Evolutionary conservation across 2,888 invertebrate genomes (phyloP), one percentile per base, ranked within the genome.

Genomic region (Andricus quercusramuli): DNA sequence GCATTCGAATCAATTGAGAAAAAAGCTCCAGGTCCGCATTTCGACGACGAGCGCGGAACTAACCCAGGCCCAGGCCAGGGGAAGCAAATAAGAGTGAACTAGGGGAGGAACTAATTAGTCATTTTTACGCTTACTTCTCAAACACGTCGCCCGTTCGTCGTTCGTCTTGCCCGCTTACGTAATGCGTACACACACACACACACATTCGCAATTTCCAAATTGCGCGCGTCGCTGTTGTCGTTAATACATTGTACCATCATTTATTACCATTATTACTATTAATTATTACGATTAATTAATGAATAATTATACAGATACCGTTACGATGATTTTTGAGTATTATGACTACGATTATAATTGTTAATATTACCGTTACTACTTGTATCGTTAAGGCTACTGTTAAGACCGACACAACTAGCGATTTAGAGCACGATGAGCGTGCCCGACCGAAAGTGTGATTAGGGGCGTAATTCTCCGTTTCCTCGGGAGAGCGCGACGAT

Each of bases 361-460:
- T 87, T 85, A 82, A 85, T 79, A 89, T 88, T 88, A 89, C 84
- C 88, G 88, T 88, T 85, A 88, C 85, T 88, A 88, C 87, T 88
- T 86, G 83, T 88, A 86, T 89, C 87, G 87, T 87, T 88, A 88
- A 89, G 88, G 89, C 86, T 89, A 90, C 82, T 86, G 85, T 87
- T 88, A 89, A 88, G 88, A 89, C 85, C 86, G 88, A 87, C 88
- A 83, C 64, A 78, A 87, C 85, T 89, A 82, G 82, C 79, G 86
- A 84, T 87, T 85, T 84, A 83, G 84, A 62, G 80, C 82, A 82
- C 83, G 83, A 64, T 78, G 56, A 78, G 78, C 79, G 82, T 82
- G 83, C 79, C 80, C 79, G 82, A 78, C 81, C 79, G 78, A 79
- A 81, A 80, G 79, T 82, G 79, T 82, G 78, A 74, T 41, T 81